Base-by-base conservation (phyloP, 2,888 invertebrate genomes). In the Drosophila fungiperda region DNA sequence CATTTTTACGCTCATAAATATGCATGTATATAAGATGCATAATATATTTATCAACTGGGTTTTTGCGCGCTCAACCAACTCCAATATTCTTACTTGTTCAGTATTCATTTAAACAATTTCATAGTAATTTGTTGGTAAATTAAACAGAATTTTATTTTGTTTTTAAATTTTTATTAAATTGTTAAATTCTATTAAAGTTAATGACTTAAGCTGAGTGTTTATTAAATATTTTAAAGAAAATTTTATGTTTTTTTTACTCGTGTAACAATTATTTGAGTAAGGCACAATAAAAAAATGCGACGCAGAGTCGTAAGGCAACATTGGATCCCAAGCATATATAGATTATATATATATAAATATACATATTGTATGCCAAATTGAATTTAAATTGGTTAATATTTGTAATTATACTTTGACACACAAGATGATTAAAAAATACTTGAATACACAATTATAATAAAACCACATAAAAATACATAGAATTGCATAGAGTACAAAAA, bases 111-210 rank as follows among this genome's bases (percentile, higher is more conserved):
- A n/a, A 42, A 42, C 5, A 5, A 40, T 40, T 40, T n/a, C 11
- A 40, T 2, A 11, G 40, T 5, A n/a, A n/a, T n/a, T n/a, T 40
- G n/a, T n/a, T 40, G 17, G 8, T 3, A 52, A 69, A 36, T 68
- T n/a, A 54, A 55, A 70, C 42, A 9, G 2, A 29, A 26, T 23
- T 20, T 50, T 3, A 26, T 61, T 55, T 74, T 57, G 29, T 70
- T 57, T 58, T 62, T 2, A 62, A 59, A 53, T 57, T 65, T 76
- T 58, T 78, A 80, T 76, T 82, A 80, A 80, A 80, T 89, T 83
- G 77, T 87, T 88, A 76, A 79, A 68, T 60, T 74, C 87, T 87
- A 89, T 80, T 90, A 90, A 69, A 89, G 65, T 71, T 89, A 90
- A 80, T 90, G 87, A 90, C 90, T 87, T 87, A 87, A 63, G 35